Evolutionary conservation across 1,140 invertebrate genomes (phyloP).

Genomic region (Pogonus chalceus): DNA sequence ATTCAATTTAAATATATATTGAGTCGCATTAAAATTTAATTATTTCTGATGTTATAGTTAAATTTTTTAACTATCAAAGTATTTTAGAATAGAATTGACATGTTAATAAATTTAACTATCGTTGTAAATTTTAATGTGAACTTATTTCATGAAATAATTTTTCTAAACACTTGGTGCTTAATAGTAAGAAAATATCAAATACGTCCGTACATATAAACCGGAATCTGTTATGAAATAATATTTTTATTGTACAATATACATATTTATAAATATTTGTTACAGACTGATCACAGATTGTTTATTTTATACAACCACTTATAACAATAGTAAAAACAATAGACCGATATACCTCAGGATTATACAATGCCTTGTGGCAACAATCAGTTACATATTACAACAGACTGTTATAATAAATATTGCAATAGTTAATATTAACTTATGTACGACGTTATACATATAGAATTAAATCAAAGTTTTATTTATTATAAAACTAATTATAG

Average conservation of each 20-base stretch:
- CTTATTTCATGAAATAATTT: too few species aligned
- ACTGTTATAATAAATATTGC: background rate
- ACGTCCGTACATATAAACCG: background rate
- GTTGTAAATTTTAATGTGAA: too few species aligned
- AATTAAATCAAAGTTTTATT: too few species aligned
- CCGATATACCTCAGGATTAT: conserved; percentile 1
- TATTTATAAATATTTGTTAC: conserved; percentile 2
- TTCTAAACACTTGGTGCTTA: background rate
- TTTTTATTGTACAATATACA: background rate
- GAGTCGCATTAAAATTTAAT: too few species aligned
- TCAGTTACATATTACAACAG: background rate
- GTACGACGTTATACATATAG: background rate
- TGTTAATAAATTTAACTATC: too few species aligned
- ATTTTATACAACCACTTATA: background rate
- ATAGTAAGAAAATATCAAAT: background rate
- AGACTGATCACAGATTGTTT: background rate
- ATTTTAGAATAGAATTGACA: too few species aligned
- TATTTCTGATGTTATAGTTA: too few species aligned
- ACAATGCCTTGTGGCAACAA: background rate
- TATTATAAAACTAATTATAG: too few species aligned
- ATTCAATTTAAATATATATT: too few species aligned
- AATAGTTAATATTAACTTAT: background rate
- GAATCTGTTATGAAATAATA: background rate
- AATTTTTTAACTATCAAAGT: too few species aligned
- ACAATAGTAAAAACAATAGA: background rate